A percentile compares a stretch with the other conserved stretches of the same genome.
These are phyloP conservation scores for Fopius arisanus DNA, from an alignment of 1,140 invertebrate species.

Conservation along the genomic window DNA sequence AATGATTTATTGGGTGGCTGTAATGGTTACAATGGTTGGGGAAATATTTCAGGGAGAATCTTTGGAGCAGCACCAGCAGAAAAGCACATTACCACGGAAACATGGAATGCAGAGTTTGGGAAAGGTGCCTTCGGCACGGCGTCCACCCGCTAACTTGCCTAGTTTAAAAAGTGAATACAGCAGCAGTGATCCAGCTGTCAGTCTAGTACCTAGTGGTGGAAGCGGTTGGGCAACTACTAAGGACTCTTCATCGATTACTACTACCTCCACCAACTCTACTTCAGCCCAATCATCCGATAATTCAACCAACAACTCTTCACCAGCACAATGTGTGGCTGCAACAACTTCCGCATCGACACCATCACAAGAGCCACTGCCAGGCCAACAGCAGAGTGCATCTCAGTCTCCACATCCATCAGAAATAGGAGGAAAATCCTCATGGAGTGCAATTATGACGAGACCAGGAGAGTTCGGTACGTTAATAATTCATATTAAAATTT, in stretches of 20 bases:
- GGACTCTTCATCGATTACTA: slow-evolving; percentile 56
- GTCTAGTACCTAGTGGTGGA: slow-evolving; percentile 76
- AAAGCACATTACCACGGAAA: slow-evolving; percentile 89
- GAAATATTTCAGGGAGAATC: slow-evolving; percentile 77
- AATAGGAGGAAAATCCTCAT: slow-evolving; percentile 66
- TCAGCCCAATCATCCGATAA: slow-evolving; percentile 53
- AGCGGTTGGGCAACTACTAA: slow-evolving; percentile 74
- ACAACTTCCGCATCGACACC: slow-evolving; percentile 49
- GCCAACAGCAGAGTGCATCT: slow-evolving; percentile 53
- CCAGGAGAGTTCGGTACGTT: slow-evolving; percentile 60
- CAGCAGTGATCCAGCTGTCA: slow-evolving; percentile 77
- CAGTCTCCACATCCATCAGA: slow-evolving; percentile 57
- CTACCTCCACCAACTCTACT: slow-evolving; percentile 55
- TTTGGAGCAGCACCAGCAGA: slow-evolving; percentile 85
- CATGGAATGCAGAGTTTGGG: slow-evolving; percentile 99
- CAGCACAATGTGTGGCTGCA: slow-evolving; percentile 58
- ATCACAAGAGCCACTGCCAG: slow-evolving; percentile 58
- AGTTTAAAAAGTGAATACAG: slow-evolving; percentile 94
- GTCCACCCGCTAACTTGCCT: slow-evolving; percentile 95
- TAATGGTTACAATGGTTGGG: not conserved
- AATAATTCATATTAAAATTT: not conserved
- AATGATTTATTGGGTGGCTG: no score
- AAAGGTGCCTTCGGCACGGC: slow-evolving; percentile 93
- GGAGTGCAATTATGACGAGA: slow-evolving; percentile 67
- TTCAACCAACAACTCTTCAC: slow-evolving; percentile 55